Percentiles rank a stretch among this genome's conserved stretches.
These are phyloP conservation scores for Anarhynchus alexandrinus DNA, from an alignment of 2,113 vertebrate species.

Conservation along the genomic window DNA sequence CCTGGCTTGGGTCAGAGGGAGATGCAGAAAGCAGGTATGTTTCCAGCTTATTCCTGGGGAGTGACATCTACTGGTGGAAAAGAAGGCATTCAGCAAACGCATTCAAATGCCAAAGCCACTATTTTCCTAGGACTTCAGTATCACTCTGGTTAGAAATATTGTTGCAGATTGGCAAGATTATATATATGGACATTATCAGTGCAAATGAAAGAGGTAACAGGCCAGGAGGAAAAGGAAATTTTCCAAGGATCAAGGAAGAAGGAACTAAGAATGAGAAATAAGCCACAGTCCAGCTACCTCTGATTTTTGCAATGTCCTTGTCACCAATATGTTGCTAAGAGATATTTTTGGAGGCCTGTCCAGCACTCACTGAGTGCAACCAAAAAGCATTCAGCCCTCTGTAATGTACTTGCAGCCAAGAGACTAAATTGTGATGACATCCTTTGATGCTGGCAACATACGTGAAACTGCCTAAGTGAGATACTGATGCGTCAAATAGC, in stretches of 20 bases:
- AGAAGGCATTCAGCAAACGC: background rate
- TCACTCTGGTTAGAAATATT: background rate
- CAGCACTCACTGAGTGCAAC: background rate
- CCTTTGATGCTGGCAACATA: background rate
- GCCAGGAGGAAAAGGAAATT: background rate
- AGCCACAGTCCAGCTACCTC: background rate
- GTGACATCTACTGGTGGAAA: background rate
- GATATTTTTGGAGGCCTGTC: background rate
- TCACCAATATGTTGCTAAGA: background rate
- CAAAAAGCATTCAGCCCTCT: background rate
- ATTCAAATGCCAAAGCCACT: background rate
- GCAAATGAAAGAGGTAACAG: background rate
- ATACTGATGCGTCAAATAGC: background rate
- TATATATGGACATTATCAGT: background rate
- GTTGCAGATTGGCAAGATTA: background rate
- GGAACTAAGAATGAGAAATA: background rate
- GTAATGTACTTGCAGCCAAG: background rate
- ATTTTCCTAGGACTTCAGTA: background rate
- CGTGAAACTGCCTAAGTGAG: background rate
- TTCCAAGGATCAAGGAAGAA: background rate
- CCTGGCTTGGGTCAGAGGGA: background rate
- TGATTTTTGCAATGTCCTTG: background rate
- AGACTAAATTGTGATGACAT: background rate
- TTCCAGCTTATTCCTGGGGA: background rate
- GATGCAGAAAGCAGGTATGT: background rate